Conservation (phyloP, 2,113 vertebrate genomes). For the Myotis davidii region DNA sequence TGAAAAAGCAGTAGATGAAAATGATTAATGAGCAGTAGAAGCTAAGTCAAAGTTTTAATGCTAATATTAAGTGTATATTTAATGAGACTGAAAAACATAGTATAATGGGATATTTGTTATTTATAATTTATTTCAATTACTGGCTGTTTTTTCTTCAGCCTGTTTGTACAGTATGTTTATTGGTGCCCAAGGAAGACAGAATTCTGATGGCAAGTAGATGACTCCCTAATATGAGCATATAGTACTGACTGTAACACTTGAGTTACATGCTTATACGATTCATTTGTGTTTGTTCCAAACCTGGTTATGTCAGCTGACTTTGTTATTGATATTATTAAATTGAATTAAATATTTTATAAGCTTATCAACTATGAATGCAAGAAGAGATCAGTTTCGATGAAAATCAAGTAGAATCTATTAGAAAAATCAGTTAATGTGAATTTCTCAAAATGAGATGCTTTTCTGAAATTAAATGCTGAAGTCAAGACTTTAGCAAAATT, state of each 20-base stretch:
- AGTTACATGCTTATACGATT: background rate
- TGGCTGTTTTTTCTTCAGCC: background rate
- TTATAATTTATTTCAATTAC: background rate
- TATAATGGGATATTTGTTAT: background rate
- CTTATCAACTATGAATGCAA: background rate
- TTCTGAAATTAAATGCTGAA: background rate
- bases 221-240: rapidly evolving
- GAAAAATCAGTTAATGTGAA: background rate
- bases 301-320: background rate
- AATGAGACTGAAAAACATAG: background rate
- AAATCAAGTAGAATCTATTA: background rate
- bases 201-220: rapidly evolving
- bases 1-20: background rate
- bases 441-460: background rate
- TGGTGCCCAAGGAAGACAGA: background rate
- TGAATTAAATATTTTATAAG: background rate
- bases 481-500: background rate
- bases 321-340: background rate
- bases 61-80: background rate
- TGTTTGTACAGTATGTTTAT: background rate
- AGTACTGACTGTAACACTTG: background rate
- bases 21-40: slow-evolving; percentile 16
- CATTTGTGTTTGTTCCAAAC: background rate
- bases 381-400: background rate
- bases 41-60: background rate